Percentiles rank a stretch among this genome's conserved stretches.
These are phyloP conservation scores for Okapia johnstoni DNA, from an alignment of 2,113 vertebrate genomes.

Conservation along the genomic window DNA sequence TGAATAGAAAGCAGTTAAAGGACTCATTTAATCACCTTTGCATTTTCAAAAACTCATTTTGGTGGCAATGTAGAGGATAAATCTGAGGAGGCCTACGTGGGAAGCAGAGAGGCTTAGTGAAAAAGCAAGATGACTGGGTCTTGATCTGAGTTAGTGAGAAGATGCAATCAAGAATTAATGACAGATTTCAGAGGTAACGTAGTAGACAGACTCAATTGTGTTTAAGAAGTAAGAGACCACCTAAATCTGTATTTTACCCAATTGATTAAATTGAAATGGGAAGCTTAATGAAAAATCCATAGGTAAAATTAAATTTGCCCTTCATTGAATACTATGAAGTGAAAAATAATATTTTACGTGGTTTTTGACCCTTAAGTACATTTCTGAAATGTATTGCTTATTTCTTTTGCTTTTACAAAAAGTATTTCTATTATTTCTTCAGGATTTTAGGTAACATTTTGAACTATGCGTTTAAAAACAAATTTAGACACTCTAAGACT, in stretches of 20 bases:
- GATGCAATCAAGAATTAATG: background rate
- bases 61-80: background rate
- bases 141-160: background rate
- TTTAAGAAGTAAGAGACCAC: background rate
- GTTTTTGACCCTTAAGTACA: constrained; percentile 10
- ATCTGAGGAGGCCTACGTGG: background rate
- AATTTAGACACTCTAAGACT: background rate
- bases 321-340: background rate
- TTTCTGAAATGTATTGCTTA: background rate
- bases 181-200: background rate
- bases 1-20: background rate
- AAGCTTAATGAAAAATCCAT: background rate
- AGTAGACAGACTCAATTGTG: background rate
- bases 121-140: background rate
- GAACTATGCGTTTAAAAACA: background rate
- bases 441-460: background rate
- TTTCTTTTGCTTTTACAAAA: background rate
- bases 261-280: background rate
- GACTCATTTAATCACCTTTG: background rate
- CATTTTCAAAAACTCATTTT: constrained; percentile 22
- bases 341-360: background rate
- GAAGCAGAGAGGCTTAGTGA: background rate
- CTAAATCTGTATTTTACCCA: background rate
- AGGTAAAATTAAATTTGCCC: background rate
- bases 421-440: background rate